These are phyloP conservation scores for Campylorhamphus procurvoides DNA, from an alignment of 2,113 vertebrate species.

Conservation along the genomic window DNA sequence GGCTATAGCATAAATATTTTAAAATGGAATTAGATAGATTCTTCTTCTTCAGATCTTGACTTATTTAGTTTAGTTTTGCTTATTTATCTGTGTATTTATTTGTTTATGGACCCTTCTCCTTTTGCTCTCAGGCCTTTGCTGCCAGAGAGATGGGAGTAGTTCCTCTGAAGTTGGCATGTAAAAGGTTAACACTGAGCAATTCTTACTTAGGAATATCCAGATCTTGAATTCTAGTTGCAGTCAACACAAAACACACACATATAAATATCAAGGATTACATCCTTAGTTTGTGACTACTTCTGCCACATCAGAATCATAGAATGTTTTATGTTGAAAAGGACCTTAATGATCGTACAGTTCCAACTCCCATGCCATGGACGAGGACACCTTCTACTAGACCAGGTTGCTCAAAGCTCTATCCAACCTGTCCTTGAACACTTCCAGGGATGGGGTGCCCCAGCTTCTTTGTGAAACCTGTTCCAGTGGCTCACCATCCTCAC, in stretches of 20 bases:
- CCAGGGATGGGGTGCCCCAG: background rate
- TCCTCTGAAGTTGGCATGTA: background rate
- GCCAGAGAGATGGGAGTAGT: background rate
- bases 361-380: background rate
- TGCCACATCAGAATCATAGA: background rate
- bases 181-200: background rate
- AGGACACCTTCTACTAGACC: background rate
- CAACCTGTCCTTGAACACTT: background rate
- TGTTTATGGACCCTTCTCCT: background rate
- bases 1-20: background rate
- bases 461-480: background rate
- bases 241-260: background rate
- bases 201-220: background rate
- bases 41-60: background rate
- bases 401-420: background rate
- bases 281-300: background rate
- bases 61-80: background rate
- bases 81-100: background rate
- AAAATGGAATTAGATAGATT: background rate
- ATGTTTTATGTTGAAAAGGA: background rate
- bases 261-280: background rate
- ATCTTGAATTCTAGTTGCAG: background rate
- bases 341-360: background rate
- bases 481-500: background rate
- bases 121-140: background rate